Base-by-base conservation (phyloP, 2,888 invertebrate species). In the Hesperia comma region DNA sequence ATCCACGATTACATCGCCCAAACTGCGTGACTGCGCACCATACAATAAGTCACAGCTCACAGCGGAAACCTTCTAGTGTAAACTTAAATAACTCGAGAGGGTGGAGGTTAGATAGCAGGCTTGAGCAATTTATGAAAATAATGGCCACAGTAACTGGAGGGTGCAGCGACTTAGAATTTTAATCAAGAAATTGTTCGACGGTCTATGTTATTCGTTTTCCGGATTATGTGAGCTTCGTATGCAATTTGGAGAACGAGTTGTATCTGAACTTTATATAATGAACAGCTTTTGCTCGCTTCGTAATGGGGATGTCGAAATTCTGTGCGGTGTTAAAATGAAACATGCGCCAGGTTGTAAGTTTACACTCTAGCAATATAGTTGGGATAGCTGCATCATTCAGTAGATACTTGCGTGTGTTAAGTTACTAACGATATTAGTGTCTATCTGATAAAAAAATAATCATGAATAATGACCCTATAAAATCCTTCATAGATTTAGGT, bases 81-180 rank as follows among this genome's bases (percentile, higher is more conserved):
- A 10, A 3, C 26, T 53, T 53, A 53, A 32, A 53, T 53, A 53
- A 53, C 53, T 53, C 7, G 6, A 32, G 12, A 8, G 51, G 51
- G 3, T n/a, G 14, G 26, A 3, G 49, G 57, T 56, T 26, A 49
- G 49, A 43, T 58, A 17, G 40, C 51, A 57, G 57, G 51, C 63
- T 51, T 32, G 57, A 51, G 63, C 63, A 58, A 58, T 64, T 64
- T 64, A 64, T 58, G 57, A 64, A 57, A 57, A 58, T 57, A 41
- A 64, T 57, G 40, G 57, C 51, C 32, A 17, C 37, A 40, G 40
- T 64, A 57, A 26, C 37, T 37, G 15, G 63, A 51, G 63, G 57
- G 63, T 53, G 63, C 41, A 58, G 26, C 12, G 40, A 19, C 40
- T 57, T 41, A 57, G 63, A 58, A 63, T 56, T 57, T 63, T 63